Evolutionary conservation across 2,888 invertebrate genomes (phyloP).

Genomic region (Margaritifera margaritifera): DNA sequence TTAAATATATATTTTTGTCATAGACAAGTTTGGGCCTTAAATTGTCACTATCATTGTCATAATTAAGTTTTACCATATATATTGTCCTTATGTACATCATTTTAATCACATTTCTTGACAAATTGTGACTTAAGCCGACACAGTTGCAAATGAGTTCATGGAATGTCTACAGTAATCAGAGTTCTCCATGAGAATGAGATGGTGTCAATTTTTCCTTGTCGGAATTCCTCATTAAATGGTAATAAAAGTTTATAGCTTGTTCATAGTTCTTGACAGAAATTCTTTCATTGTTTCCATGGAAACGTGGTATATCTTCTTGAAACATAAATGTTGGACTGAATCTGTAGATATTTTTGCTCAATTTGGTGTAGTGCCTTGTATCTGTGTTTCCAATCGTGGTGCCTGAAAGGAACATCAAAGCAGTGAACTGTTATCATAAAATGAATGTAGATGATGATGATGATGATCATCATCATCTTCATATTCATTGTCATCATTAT

Average conservation of each 20-base stretch:
- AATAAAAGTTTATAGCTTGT: constrained; percentile 74
- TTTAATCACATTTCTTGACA: too few relatives aligned
- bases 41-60: too few relatives aligned
- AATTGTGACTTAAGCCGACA: too few relatives aligned
- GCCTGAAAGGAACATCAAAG: constrained; percentile 42
- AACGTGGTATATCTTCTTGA: constrained; percentile 67
- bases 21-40: too few relatives aligned
- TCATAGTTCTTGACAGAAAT: constrained; percentile 73
- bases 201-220: constrained; percentile 55
- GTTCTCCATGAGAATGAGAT: constrained; percentile 48
- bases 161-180: constrained; percentile 11
- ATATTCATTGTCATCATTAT: too few relatives aligned
- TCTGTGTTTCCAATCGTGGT: constrained; percentile 74
- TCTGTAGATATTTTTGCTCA: constrained; percentile 74
- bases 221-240: constrained; percentile 73
- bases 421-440: not conserved
- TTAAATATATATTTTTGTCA: too few relatives aligned
- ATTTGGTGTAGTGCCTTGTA: constrained; percentile 73
- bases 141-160: not conserved
- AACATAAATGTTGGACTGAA: constrained; percentile 72
- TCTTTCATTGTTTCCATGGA: constrained; percentile 76
- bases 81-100: too few relatives aligned
- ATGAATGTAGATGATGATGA: too few relatives aligned
- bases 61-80: too few relatives aligned
- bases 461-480: too few relatives aligned